Evolutionary conservation across 2,113 vertebrate species (phyloP).

Genomic region (Salminus brasiliensis): DNA sequence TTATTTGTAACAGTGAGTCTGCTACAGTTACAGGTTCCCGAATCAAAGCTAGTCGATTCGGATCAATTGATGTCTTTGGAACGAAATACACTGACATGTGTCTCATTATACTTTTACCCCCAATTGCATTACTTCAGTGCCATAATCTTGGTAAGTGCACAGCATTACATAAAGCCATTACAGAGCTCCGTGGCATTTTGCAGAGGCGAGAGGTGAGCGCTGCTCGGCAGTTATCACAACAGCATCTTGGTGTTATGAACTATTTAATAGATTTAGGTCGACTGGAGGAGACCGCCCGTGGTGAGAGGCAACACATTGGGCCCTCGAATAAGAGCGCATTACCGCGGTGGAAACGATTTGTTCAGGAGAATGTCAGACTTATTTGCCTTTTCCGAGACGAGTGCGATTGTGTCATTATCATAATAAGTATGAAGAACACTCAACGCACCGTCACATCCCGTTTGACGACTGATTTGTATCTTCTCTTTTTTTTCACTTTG

Average conservation of each 20-base stretch:
- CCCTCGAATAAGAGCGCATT: slow-evolving; percentile 74
- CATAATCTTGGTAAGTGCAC: slow-evolving; percentile 80
- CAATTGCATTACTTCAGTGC: slow-evolving; percentile 65
- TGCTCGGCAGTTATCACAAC: slow-evolving; percentile 77
- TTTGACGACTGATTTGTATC: slow-evolving; percentile 19
- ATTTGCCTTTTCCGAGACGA: slow-evolving; percentile 48
- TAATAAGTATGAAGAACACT: slow-evolving; percentile 50
- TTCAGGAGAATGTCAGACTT: slow-evolving; percentile 76
- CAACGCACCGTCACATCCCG: slow-evolving; percentile 24
- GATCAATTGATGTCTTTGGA: slow-evolving; percentile 23
- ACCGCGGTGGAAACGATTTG: slow-evolving; percentile 75
- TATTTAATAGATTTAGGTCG: slow-evolving; percentile 78
- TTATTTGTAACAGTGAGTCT: not conserved
- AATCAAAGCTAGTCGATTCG: not conserved
- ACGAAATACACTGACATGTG: slow-evolving; percentile 58
- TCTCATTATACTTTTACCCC: slow-evolving; percentile 68
- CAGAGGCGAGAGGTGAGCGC: slow-evolving; percentile 76
- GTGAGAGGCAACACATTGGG: slow-evolving; percentile 73
- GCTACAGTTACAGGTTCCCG: not conserved
- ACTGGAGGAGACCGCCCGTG: slow-evolving; percentile 70
- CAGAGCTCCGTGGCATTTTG: slow-evolving; percentile 77
- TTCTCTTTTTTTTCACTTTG: not conserved
- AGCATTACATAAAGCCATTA: slow-evolving; percentile 82
- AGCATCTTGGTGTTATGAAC: slow-evolving; percentile 78
- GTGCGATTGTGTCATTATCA: slow-evolving; percentile 54